phyloP scores from a whole-genome alignment of 30 jellyfish, hydroid and myxozoan genomes.

The Aurelia sp. region DNA sequence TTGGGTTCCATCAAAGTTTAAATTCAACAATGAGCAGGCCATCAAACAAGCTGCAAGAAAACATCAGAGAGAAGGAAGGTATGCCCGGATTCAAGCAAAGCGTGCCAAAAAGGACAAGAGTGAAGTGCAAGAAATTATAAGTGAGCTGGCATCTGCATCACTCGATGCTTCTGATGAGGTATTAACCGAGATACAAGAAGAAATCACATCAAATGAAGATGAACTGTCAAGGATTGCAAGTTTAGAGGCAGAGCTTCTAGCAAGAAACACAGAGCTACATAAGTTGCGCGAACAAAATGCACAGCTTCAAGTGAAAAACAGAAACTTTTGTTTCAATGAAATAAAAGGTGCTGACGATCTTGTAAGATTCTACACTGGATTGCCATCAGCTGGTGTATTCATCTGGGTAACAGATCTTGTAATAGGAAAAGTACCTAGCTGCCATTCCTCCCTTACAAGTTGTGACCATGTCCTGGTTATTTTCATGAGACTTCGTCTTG shows the following conservation, averaged over 20 bases:
- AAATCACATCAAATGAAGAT: background rate
- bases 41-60: constrained; percentile 22
- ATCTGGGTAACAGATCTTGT: constrained; percentile 23
- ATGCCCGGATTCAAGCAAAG: constrained; percentile 13
- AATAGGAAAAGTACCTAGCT: constrained; percentile 2
- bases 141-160: too few species aligned
- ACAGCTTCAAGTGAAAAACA: background rate
- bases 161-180: too few species aligned
- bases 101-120: background rate
- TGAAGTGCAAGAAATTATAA: too few species aligned
- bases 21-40: constrained; percentile 17
- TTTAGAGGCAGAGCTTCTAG: constrained; percentile 2
- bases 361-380: constrained; percentile 38
- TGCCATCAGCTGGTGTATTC: constrained; percentile 5
- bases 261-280: background rate
- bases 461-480: constrained; percentile 43
- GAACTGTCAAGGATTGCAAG: background rate
- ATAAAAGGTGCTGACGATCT: constrained; percentile 19
- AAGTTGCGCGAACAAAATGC: background rate
- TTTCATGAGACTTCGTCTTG: constrained; percentile 41
- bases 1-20: constrained; percentile 37
- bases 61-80: background rate
- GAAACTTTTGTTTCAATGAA: constrained; percentile 33
- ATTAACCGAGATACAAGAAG: too few species aligned
- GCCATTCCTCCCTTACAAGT: background rate